phyloP scores from a whole-genome alignment of 2,888 invertebrate species.

The Dasypogon diadema region DNA sequence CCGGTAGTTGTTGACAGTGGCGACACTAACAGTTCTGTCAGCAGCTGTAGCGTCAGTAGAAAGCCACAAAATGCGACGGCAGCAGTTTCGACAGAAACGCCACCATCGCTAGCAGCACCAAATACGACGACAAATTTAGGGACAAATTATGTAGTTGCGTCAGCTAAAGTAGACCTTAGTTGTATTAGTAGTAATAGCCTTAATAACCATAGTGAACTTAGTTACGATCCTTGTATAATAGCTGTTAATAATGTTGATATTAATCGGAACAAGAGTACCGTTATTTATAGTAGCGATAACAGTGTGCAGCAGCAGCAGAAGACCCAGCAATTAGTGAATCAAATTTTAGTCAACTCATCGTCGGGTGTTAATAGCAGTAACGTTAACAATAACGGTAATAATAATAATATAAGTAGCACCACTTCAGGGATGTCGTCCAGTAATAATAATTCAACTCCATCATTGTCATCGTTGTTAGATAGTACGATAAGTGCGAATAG shows the following conservation, averaged over 20 bases:
- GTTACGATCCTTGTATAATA: conserved; percentile 48
- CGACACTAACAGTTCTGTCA: not conserved
- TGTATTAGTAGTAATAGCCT: conserved; percentile 40
- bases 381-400: conserved; percentile 21
- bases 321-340: conserved; percentile 43
- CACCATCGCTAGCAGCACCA: conserved; percentile 18
- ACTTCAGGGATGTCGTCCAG: conserved; percentile 48
- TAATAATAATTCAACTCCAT: conserved; percentile 32
- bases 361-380: not conserved
- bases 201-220: conserved; percentile 34
- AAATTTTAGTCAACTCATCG: conserved; percentile 42
- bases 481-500: conserved; percentile 31
- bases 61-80: not conserved
- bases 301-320: conserved; percentile 31
- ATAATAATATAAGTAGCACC: conserved; percentile 38
- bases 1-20: conserved; percentile 32
- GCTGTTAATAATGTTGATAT: conserved; percentile 44
- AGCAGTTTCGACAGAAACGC: not conserved
- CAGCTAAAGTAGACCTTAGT: conserved; percentile 39
- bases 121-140: conserved; percentile 49
- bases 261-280: conserved; percentile 34
- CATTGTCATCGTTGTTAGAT: conserved; percentile 44
- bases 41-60: not conserved
- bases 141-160: conserved; percentile 37
- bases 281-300: conserved; percentile 26